These are phyloP conservation scores for Pteria penguin DNA, from an alignment of 2,888 invertebrate genomes.

Conservation along the genomic window DNA sequence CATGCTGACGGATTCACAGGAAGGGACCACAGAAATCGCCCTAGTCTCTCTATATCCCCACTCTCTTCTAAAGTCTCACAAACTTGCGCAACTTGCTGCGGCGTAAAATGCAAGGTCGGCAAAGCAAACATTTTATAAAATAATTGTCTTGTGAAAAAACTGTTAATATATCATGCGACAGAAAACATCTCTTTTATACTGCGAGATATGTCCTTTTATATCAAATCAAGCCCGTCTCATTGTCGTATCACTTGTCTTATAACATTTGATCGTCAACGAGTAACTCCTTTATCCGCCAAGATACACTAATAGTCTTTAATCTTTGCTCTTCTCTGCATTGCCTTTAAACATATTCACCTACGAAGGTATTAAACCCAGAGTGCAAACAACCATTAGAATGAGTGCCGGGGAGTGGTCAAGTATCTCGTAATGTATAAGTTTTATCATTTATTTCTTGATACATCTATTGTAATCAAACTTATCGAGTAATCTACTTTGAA, in stretches of 20 bases:
- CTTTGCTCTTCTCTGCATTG: conserved; percentile 7
- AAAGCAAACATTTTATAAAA: conserved; percentile 66
- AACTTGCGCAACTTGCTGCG: conserved; percentile 79
- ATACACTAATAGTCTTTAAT: neutral
- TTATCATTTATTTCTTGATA: conserved; percentile 43
- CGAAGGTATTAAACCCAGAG: conserved; percentile 2
- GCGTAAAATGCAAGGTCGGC: conserved; percentile 77
- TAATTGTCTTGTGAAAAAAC: neutral
- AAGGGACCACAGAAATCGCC: conserved; percentile 92
- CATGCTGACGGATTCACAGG: conserved; percentile 92
- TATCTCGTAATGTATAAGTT: conserved; percentile 54
- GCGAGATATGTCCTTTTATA: neutral
- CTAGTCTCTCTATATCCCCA: conserved; percentile 83
- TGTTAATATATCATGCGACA: too few species aligned
- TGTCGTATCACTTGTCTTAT: conserved; percentile 5
- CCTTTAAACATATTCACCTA: conserved; percentile 18
- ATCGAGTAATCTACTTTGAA: conserved; percentile 46
- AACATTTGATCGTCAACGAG: conserved; percentile 6
- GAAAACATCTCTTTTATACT: neutral
- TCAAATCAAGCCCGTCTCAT: neutral
- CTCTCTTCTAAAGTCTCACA: conserved; percentile 82
- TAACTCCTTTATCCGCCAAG: neutral
- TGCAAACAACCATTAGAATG: conserved; percentile 39
- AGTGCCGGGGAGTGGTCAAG: conserved; percentile 58
- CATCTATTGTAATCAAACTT: conserved; percentile 39